A percentile compares a stretch with the other conserved stretches of the same genome.
Evolutionary conservation across 2,113 vertebrate genomes (phyloP).

Genomic region (Zeus faber): DNA sequence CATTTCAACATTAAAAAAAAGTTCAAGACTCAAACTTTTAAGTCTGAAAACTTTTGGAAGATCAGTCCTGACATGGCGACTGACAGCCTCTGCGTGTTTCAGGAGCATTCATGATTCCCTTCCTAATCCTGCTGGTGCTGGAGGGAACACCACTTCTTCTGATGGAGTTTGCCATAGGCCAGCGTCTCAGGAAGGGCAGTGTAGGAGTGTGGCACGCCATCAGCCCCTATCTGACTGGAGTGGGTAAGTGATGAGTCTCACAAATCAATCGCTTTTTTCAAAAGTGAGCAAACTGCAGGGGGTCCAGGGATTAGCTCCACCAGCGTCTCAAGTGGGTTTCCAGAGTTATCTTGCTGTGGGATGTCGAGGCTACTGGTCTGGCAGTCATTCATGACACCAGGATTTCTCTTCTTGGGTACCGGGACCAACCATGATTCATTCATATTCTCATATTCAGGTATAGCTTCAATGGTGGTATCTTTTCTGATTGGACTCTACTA

Average conservation of each 20-base stretch:
- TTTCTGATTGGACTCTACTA: conserved; percentile 87
- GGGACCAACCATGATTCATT: too few relatives aligned
- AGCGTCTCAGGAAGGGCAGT: conserved; percentile 85
- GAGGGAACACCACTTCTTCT: conserved; percentile 87
- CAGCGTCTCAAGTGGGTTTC: too few relatives aligned
- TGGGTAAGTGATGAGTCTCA: conserved; percentile 75
- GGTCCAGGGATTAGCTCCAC: too few relatives aligned
- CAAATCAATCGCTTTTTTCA: not conserved
- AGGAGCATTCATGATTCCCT: conserved; percentile 96
- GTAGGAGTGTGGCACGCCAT: conserved; percentile 86
- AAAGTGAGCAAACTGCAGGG: too few relatives aligned
- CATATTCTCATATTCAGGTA: conserved; percentile 79
- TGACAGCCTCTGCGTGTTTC: conserved; percentile 5
- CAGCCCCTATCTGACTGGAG: conserved; percentile 82
- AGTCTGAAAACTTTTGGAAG: too few relatives aligned
- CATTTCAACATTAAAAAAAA: too few relatives aligned
- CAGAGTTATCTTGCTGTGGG: too few relatives aligned
- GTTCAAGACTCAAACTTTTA: too few relatives aligned
- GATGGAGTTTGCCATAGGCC: conserved; percentile 91
- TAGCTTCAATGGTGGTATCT: conserved; percentile 87
- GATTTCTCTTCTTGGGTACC: too few relatives aligned
- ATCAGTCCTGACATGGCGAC: too few relatives aligned
- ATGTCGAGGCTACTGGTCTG: too few relatives aligned
- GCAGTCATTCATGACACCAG: too few relatives aligned
- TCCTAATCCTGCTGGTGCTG: conserved; percentile 86